These are phyloP conservation scores for Microctonus hyperodae DNA, from an alignment of 2,888 invertebrate species.

Conservation along the genomic window DNA sequence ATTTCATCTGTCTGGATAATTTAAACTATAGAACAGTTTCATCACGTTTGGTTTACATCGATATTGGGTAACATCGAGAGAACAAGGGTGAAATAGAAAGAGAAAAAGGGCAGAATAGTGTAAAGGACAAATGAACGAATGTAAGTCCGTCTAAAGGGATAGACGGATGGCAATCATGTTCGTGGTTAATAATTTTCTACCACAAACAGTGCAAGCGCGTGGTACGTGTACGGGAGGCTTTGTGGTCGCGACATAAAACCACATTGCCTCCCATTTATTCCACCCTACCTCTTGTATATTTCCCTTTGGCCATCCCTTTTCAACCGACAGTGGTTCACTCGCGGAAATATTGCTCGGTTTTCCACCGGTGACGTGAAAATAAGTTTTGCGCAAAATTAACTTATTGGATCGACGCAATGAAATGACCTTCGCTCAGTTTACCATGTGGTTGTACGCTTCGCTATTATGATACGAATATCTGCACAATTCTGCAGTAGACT, in stretches of 20 bases:
- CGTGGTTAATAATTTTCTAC: slow-evolving; percentile 55
- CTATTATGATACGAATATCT: not conserved
- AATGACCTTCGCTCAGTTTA: slow-evolving; percentile 5
- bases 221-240: slow-evolving; percentile 33
- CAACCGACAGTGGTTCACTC: slow-evolving; percentile 20
- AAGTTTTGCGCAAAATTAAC: slow-evolving; percentile 50
- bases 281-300: not conserved
- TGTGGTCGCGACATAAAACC: slow-evolving; percentile 40
- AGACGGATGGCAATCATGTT: slow-evolving; percentile 51
- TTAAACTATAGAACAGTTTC: slow-evolving; percentile 20
- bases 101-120: not conserved
- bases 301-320: not conserved
- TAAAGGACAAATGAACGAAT: slow-evolving; percentile 9
- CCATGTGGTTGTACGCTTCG: not conserved
- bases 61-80: too few species aligned
- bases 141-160: slow-evolving; percentile 46
- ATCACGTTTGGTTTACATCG: slow-evolving; percentile 20
- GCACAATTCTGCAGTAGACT: not conserved
- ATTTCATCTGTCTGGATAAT: slow-evolving; percentile 22
- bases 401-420: slow-evolving; percentile 32
- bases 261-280: slow-evolving; percentile 8
- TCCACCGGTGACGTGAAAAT: slow-evolving; percentile 52
- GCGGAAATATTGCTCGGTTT: slow-evolving; percentile 54
- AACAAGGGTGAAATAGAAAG: not conserved
- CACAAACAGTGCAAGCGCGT: slow-evolving; percentile 40